Conservation (phyloP, 53 echinoderm and acorn worm species). For the Apostichopus leukothele region DNA sequence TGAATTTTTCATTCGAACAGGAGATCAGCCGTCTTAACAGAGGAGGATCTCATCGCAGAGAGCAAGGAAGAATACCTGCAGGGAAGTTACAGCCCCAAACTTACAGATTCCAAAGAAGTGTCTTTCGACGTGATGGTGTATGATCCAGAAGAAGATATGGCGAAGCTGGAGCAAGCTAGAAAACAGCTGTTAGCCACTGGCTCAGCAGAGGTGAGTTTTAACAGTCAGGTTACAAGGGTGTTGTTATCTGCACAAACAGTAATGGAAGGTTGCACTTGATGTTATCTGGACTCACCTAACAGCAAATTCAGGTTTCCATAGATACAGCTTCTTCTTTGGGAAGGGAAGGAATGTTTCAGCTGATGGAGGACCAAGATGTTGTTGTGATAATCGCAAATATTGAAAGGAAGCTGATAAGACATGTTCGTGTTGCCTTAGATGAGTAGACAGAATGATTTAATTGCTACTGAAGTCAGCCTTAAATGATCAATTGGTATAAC, state of each 20-base stretch:
- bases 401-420: no score
- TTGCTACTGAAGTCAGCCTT: no score
- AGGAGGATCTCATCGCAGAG: constrained; percentile 79
- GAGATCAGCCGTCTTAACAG: constrained; percentile 58
- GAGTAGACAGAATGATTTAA: no score
- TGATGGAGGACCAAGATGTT: no score
- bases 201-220: constrained; percentile 65
- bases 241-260: neutral
- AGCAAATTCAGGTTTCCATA: no score
- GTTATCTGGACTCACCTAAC: no score
- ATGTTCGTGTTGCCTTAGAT: no score
- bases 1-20: neutral
- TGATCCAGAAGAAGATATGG: constrained; percentile 84
- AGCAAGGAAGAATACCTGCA: constrained; percentile 75
- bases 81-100: constrained; percentile 81
- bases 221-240: neutral
- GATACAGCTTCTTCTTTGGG: no score
- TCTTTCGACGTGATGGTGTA: constrained; percentile 77
- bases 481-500: no score
- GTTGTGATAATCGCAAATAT: no score
- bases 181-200: constrained; percentile 81
- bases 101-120: constrained; percentile 63
- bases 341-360: no score
- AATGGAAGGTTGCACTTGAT: neutral
- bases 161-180: constrained; percentile 67